These are phyloP conservation scores for Synaphobranchus kaupii DNA, from an alignment of 2,797 vertebrate genomes.

Conservation along the genomic window DNA sequence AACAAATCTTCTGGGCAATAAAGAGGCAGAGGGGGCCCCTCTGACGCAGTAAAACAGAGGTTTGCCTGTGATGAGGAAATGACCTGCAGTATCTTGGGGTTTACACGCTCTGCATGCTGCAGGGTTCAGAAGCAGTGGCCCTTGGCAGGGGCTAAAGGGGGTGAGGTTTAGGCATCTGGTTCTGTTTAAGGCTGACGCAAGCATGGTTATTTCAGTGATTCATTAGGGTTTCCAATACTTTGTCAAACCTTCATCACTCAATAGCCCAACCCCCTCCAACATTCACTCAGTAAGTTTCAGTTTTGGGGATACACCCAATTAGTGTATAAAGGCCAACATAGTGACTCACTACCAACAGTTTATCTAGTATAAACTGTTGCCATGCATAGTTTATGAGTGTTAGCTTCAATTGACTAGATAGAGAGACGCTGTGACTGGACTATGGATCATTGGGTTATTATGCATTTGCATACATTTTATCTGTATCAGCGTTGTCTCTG, in stretches of 20 bases:
- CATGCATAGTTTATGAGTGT: slow-evolving; percentile 14
- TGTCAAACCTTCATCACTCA: slow-evolving; percentile 33
- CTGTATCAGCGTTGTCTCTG: not conserved
- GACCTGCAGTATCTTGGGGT: not conserved
- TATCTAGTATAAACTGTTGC: slow-evolving; percentile 41
- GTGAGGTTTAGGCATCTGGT: slow-evolving; percentile 64
- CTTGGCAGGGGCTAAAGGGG: not conserved
- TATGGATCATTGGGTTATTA: not conserved
- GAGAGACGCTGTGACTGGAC: slow-evolving; percentile 26
- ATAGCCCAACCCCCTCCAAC: not conserved
- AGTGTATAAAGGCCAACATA: not conserved
- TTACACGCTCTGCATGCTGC: not conserved
- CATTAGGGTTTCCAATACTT: slow-evolving; percentile 58
- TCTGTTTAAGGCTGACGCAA: slow-evolving; percentile 63
- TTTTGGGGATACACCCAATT: slow-evolving; percentile 1
- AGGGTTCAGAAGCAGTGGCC: not conserved
- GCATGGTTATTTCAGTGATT: slow-evolving; percentile 47
- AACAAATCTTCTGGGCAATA: slow-evolving; percentile 11
- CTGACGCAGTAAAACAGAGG: slow-evolving; percentile 3
- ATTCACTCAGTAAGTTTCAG: not conserved
- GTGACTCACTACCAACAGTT: slow-evolving; percentile 41
- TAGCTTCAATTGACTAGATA: not conserved
- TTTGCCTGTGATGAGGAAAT: not conserved
- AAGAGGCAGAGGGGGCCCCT: not conserved
- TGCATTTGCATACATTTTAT: not conserved